Percentiles rank a stretch among this genome's conserved stretches.
phyloP scores from a whole-genome alignment of 2,797 vertebrate species.

The Spizella passerina region DNA sequence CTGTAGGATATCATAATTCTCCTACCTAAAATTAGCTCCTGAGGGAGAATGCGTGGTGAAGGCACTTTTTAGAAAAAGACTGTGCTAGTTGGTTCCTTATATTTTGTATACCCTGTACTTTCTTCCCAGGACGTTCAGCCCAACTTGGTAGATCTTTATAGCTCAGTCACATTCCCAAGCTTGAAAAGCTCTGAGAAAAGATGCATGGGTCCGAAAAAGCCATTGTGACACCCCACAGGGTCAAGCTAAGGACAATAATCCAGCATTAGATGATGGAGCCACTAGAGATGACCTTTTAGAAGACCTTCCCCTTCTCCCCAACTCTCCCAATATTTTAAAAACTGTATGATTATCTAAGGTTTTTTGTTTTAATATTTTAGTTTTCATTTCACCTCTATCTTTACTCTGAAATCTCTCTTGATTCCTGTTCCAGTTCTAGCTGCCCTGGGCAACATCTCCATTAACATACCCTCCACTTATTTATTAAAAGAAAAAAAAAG shows the following conservation, averaged over 20 bases:
- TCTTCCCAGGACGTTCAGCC: background rate
- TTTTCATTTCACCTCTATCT: background rate
- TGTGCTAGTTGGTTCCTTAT: background rate
- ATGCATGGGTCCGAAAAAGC: background rate
- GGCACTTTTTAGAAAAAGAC: background rate
- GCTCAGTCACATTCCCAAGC: background rate
- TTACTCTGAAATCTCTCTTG: background rate
- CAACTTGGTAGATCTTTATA: background rate
- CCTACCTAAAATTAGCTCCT: background rate
- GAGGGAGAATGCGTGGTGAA: background rate
- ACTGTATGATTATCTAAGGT: background rate
- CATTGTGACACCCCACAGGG: fast-evolving
- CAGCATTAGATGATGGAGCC: background rate
- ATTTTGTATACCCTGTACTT: background rate
- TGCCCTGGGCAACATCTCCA: background rate
- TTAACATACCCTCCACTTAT: background rate
- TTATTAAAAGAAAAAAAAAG: background rate
- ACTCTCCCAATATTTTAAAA: background rate
- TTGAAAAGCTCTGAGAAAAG: background rate
- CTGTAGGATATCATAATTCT: background rate
- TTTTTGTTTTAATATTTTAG: background rate
- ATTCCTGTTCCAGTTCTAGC: background rate
- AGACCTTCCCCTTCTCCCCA: background rate
- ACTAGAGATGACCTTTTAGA: background rate
- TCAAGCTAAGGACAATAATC: background rate